Evolutionary conservation across 1,140 invertebrate genomes (phyloP).

Genomic region (Achatina immaculata): DNA sequence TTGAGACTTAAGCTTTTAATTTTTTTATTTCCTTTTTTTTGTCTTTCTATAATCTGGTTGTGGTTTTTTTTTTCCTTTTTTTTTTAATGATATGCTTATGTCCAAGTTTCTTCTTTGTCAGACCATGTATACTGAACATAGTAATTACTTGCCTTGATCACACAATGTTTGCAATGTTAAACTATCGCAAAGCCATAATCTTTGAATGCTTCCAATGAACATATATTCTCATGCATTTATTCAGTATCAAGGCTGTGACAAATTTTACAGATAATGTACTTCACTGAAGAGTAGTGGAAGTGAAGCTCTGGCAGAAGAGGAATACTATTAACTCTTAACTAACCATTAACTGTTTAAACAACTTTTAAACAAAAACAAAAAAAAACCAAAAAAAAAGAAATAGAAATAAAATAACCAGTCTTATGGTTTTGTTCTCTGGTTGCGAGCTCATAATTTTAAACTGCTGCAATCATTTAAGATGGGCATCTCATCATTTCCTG

Average conservation of each 20-base stretch:
- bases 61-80: too few species aligned
- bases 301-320: too few species aligned
- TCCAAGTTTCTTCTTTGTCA: background rate
- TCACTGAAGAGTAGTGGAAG: too few species aligned
- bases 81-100: background rate
- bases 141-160: background rate
- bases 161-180: background rate
- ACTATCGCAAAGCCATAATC: constrained; percentile 9
- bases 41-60: background rate
- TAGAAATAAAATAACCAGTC: too few species aligned
- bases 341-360: too few species aligned
- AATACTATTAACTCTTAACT: too few species aligned
- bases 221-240: constrained; percentile 15
- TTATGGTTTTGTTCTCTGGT: too few species aligned
- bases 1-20: background rate
- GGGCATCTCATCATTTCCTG: too few species aligned
- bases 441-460: too few species aligned
- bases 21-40: background rate
- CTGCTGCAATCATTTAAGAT: too few species aligned
- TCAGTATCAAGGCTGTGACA: background rate
- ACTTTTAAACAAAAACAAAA: too few species aligned
- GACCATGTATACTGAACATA: background rate
- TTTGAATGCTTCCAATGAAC: background rate
- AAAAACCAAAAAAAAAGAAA: too few species aligned
- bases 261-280: background rate